Evolutionary conservation across 2,888 invertebrate species (phyloP).

Genomic region (Graphium colonna): DNA sequence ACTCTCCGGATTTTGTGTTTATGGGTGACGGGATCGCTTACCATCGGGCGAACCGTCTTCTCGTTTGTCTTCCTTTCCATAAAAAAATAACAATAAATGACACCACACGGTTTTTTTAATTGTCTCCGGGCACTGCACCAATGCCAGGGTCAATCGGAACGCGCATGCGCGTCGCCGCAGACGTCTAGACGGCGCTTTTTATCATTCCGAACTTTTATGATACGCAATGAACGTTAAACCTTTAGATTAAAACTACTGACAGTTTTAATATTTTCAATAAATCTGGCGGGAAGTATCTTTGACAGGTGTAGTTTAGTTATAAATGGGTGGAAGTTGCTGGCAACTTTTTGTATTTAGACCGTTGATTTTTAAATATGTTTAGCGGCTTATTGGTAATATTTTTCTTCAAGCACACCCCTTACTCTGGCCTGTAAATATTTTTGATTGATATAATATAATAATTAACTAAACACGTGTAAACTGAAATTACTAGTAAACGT

Average conservation of each 20-base stretch:
- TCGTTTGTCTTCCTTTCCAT: too few relatives aligned
- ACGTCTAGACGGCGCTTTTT: slow-evolving; percentile 63
- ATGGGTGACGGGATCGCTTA: too few relatives aligned
- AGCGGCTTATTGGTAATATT: neutral
- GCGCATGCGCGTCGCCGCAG: slow-evolving; percentile 56
- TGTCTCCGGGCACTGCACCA: slow-evolving; percentile 12
- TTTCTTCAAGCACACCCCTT: neutral
- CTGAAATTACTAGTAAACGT: too few relatives aligned
- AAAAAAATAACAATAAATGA: too few relatives aligned
- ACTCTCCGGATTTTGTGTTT: too few relatives aligned
- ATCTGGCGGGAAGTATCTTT: too few relatives aligned
- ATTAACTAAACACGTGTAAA: too few relatives aligned
- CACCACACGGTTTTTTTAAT: neutral
- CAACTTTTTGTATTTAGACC: neutral
- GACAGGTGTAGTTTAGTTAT: neutral
- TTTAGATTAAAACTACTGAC: neutral
- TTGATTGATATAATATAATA: too few relatives aligned
- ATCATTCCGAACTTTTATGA: slow-evolving; percentile 21
- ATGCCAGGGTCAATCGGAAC: slow-evolving; percentile 20
- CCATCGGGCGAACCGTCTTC: too few relatives aligned
- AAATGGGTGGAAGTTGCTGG: neutral
- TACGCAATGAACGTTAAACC: neutral
- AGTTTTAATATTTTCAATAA: neutral
- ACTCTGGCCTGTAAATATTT: too few relatives aligned
- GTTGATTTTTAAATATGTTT: neutral